phyloP scores from a whole-genome alignment of 2,113 vertebrate genomes.

The Leptosomus discolor region DNA sequence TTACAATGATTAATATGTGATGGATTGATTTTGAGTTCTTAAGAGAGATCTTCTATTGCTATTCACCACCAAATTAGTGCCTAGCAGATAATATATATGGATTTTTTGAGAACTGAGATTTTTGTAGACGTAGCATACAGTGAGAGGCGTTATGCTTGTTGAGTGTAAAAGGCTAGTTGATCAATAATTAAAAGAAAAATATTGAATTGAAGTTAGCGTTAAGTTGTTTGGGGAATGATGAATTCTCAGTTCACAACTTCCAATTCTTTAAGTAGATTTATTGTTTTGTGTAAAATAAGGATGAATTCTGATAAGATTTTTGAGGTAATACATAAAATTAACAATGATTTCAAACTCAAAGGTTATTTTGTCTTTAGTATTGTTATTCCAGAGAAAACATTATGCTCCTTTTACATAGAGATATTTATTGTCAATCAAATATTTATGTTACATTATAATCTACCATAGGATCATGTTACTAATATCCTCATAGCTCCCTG shows the following conservation, averaged over 20 bases:
- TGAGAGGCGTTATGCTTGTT: neutral
- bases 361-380: neutral
- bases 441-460: neutral
- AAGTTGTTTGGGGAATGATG: neutral
- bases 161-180: neutral
- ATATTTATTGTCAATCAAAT: neutral
- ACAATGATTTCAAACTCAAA: neutral
- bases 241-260: neutral
- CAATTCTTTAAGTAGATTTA: neutral
- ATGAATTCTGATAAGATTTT: neutral
- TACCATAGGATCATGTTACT: neutral
- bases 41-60: neutral
- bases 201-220: neutral
- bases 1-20: neutral
- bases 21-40: neutral
- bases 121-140: neutral
- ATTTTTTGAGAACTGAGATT: neutral
- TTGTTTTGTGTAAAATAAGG: neutral
- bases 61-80: neutral
- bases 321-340: neutral
- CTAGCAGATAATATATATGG: neutral
- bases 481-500: neutral
- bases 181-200: constrained; percentile 23
- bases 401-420: neutral
- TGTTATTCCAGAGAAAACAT: neutral